Evolutionary conservation across 2,113 vertebrate species (phyloP).

Genomic region (Acrocephalus arundinaceus): DNA sequence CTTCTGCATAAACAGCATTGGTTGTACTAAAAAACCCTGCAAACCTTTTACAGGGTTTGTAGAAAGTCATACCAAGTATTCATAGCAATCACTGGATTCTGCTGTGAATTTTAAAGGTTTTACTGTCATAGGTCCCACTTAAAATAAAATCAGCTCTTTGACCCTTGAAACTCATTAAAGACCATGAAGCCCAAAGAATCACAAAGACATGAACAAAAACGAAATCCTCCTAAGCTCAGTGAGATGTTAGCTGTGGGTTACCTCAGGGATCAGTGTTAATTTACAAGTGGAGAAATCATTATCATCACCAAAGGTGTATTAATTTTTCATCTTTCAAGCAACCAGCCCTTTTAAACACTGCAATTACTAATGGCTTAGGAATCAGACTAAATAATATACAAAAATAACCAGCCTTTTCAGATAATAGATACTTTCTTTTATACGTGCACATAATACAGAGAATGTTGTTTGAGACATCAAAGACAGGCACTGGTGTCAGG

Average conservation of each 20-base stretch:
- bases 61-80: background rate
- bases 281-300: slow-evolving; percentile 5
- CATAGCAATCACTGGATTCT: background rate
- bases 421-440: background rate
- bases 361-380: background rate
- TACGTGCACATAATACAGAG: background rate
- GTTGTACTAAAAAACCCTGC: background rate
- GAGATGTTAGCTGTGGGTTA: background rate
- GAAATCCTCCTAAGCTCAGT: background rate
- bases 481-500: background rate
- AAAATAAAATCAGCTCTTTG: background rate
- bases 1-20: background rate
- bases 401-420: background rate
- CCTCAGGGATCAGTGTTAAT: background rate
- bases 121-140: background rate
- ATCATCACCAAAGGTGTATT: background rate
- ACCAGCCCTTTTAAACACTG: background rate
- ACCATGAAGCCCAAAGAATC: background rate
- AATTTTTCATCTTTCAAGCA: slow-evolving; percentile 21
- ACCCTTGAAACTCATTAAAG: background rate
- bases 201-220: background rate
- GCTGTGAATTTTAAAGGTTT: background rate
- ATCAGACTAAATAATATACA: background rate
- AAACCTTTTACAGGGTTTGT: background rate
- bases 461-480: background rate